Conservation (phyloP, 2,113 vertebrate species). For the Puma concolor region DNA sequence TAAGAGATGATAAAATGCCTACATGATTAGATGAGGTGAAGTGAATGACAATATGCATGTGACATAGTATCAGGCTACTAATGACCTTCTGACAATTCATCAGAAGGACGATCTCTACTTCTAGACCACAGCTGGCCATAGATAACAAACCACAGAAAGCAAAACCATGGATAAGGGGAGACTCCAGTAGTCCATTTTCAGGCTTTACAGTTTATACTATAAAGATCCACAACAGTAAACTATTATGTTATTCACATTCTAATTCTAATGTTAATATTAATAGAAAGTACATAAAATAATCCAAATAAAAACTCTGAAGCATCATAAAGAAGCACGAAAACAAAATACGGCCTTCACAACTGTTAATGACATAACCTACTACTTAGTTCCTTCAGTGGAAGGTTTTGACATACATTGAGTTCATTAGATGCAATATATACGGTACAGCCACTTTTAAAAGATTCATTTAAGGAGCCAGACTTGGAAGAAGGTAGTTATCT, state of each 20-base stretch:
- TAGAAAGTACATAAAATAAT: constrained; percentile 7
- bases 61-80: background rate
- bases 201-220: background rate
- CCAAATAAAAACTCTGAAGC: constrained; percentile 9
- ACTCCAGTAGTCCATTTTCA: constrained; percentile 26
- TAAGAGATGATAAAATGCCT: background rate
- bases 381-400: constrained; percentile 26
- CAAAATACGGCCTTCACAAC: background rate
- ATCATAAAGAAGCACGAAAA: background rate
- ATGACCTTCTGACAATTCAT: background rate
- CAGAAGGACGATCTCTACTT: background rate
- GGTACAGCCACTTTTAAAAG: background rate
- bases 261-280: constrained; percentile 21
- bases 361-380: background rate
- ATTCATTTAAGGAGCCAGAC: background rate
- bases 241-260: background rate
- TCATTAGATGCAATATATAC: background rate
- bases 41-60: background rate
- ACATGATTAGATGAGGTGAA: background rate
- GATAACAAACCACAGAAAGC: background rate
- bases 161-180: background rate
- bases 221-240: background rate
- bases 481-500: background rate
- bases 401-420: background rate
- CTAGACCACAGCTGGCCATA: background rate